Evolutionary conservation across 2,888 invertebrate genomes (phyloP).

Genomic region (Girardia tigrina): DNA sequence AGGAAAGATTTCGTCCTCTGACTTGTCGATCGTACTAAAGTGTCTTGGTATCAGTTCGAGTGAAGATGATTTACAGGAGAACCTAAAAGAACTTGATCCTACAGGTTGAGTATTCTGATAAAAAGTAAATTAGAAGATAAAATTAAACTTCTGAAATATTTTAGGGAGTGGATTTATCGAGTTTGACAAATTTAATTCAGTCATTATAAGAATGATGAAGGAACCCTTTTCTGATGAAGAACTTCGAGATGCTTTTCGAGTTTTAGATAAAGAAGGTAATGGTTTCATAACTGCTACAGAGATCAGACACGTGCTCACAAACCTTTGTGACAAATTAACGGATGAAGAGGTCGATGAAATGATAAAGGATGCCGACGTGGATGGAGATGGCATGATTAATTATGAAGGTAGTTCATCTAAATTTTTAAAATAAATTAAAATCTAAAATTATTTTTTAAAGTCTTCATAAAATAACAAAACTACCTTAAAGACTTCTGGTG

Average conservation of each 20-base stretch:
- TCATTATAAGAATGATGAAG: not conserved
- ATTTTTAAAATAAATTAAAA: no score
- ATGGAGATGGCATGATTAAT: constrained; percentile 32
- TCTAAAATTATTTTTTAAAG: no score
- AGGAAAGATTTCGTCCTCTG: constrained; percentile 27
- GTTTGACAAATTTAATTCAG: not conserved
- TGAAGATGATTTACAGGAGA: not conserved
- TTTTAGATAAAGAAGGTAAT: constrained; percentile 17
- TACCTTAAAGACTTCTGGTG: no score
- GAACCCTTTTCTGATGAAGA: constrained; percentile 18
- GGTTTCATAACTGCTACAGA: constrained; percentile 11
- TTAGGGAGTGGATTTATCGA: not conserved
- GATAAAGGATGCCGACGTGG: constrained; percentile 29
- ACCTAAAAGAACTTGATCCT: not conserved
- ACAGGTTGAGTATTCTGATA: not conserved
- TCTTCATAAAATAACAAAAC: no score
- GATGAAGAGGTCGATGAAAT: constrained; percentile 32
- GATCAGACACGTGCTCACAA: constrained; percentile 23
- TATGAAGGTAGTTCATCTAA: constrained; percentile 32
- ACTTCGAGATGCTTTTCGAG: not conserved
- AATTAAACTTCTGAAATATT: no score
- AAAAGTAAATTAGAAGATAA: no score
- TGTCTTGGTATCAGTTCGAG: constrained; percentile 25
- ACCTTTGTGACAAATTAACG: constrained; percentile 31
- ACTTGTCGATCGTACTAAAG: constrained; percentile 23